Evolutionary conservation across 2,113 vertebrate genomes (phyloP).

Genomic region (Bufo bufo): DNA sequence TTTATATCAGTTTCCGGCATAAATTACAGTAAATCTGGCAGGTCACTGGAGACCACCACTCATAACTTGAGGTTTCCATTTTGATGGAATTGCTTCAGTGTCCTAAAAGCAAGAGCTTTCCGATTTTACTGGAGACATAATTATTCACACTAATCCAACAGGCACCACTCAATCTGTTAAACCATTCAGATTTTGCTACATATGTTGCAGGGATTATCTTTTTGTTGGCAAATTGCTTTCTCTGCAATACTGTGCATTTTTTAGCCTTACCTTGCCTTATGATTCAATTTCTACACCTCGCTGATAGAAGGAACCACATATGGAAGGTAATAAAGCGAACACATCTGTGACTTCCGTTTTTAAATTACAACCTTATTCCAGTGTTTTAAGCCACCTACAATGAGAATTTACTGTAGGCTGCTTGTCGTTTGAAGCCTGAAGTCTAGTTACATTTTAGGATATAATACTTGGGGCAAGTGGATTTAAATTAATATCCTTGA

Average conservation of each 20-base stretch:
- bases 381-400: conserved; percentile 17
- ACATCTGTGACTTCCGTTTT: conserved; percentile 30
- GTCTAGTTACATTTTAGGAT: conserved; percentile 44
- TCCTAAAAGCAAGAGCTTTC: background rate
- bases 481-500: conserved; percentile 46
- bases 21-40: too few species aligned
- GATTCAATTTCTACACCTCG: conserved; percentile 16
- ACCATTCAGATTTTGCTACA: conserved; percentile 12
- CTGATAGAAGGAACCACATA: conserved; percentile 3
- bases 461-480: conserved; percentile 23
- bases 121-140: conserved; percentile 11
- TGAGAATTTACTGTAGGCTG: conserved; percentile 34
- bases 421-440: conserved; percentile 13
- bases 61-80: background rate
- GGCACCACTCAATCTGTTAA: background rate
- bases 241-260: conserved; percentile 2
- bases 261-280: background rate
- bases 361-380: conserved; percentile 23
- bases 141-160: conserved; percentile 10
- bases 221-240: background rate
- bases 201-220: conserved; percentile 22
- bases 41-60: too few species aligned
- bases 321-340: conserved; percentile 26
- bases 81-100: background rate
- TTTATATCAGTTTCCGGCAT: too few species aligned